A percentile compares a stretch with the other conserved stretches of the same genome.
Evolutionary conservation across 1,140 invertebrate genomes (phyloP).

Genomic region (Magallana angulata): DNA sequence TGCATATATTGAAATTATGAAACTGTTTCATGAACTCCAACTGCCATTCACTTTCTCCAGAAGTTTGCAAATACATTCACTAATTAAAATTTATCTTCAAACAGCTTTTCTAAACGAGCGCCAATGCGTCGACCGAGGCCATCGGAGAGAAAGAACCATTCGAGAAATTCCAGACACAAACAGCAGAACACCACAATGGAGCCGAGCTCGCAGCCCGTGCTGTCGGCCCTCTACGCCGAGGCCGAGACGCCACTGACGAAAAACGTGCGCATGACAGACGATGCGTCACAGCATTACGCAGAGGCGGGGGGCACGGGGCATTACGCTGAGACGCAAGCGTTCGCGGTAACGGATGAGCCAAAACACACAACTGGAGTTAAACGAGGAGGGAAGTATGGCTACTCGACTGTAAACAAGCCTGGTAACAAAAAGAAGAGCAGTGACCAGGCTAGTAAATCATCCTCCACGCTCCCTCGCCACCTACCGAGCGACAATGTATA

Average conservation of each 20-base stretch:
- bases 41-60: too few species aligned
- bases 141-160: not conserved
- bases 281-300: conserved; percentile 8
- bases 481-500: not conserved
- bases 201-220: not conserved
- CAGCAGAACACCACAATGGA: not conserved
- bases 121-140: not conserved
- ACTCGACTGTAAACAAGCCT: not conserved
- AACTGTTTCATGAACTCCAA: too few species aligned
- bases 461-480: not conserved
- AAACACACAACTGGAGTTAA: not conserved
- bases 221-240: conserved; percentile 6
- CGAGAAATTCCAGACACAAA: not conserved
- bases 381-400: conserved; percentile 18
- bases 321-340: conserved; percentile 6
- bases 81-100: too few species aligned
- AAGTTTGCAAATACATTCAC: too few species aligned
- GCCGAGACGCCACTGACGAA: not conserved
- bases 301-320: not conserved
- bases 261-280: not conserved
- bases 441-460: not conserved
- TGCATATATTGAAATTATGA: too few species aligned
- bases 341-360: not conserved
- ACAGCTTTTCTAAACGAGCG: not conserved
- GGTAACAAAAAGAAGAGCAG: not conserved